Evolutionary conservation across 1,140 invertebrate genomes (phyloP), one percentile per base, ranked within the genome.

Genomic region (Drusus annulatus): DNA sequence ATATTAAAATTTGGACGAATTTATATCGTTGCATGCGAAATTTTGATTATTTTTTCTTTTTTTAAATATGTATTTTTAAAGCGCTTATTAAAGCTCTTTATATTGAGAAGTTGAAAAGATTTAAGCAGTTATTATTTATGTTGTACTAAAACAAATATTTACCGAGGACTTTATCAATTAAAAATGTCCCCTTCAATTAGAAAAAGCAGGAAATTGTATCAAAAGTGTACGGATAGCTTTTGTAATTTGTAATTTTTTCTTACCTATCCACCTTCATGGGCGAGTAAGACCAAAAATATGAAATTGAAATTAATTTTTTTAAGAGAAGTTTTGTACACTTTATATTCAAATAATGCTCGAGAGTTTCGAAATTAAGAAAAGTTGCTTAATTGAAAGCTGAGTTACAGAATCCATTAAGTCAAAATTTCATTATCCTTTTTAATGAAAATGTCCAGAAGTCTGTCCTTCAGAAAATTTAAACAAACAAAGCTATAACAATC

Each of bases 391-490:
- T 69, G 65, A 69, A 69, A 69, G 65, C 28, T 69, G 45, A 69
- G 65, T 69, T 69, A 69, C 65, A 69, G 65, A 69, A 69, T 69
- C 65, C 65, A 69, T 69, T 69, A 69, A 45, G 60, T 63, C 23
- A 63, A 63, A 63, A 63, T 63, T 63, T 6, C 28, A 63, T 63
- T 21, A 63, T 63, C 23, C 23, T 28, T 28, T 62, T 63, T 63
- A 28, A 63, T 63, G 60, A 63, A 63, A 63, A 15, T 62, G 58
- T 23, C 23, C 60, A 25, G 13, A 28, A 63, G 17, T 63, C 23
- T 63, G 17, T 63, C 17, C 7, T 63, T 63, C 15, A 2, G 23
- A 23, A n/a, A 63, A 63, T 63, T 56, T 6, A 56, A 56, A 21
- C 54, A 56, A 56, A 56, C n/a, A 56, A 56, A 56, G 5, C 1